A percentile compares a stretch with the other conserved stretches of the same genome.
phyloP scores from a whole-genome alignment of 2,113 vertebrate species.

The Serinus canaria region DNA sequence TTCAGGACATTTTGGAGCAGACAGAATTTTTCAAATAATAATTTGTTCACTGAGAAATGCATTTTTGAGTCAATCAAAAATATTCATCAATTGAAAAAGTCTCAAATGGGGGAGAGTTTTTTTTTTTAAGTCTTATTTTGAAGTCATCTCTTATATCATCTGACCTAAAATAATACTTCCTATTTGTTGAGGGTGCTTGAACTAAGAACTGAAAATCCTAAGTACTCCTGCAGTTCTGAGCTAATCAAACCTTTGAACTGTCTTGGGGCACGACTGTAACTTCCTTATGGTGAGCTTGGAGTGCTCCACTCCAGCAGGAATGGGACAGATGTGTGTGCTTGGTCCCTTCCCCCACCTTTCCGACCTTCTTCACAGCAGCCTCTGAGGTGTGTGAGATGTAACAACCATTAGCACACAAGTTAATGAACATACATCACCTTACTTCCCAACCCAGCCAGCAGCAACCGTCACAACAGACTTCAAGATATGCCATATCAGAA shows the following conservation, averaged over 20 bases:
- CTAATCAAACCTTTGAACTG: not conserved
- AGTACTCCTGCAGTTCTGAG: not conserved
- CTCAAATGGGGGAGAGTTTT: not conserved
- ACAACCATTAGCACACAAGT: not conserved
- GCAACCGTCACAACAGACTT: slow-evolving; percentile 23
- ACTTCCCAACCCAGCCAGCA: not conserved
- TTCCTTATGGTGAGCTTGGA: not conserved
- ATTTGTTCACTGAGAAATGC: not conserved
- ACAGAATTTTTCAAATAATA: not conserved
- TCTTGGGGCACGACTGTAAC: not conserved
- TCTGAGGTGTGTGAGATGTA: not conserved
- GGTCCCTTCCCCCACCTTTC: not conserved
- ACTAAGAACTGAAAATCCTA: not conserved
- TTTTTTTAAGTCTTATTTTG: not conserved
- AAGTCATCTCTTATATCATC: not conserved
- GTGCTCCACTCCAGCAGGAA: not conserved
- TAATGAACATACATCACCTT: not conserved
- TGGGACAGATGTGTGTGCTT: not conserved
- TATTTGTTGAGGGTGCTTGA: not conserved
- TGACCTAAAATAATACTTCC: not conserved
- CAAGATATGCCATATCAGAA: not conserved
- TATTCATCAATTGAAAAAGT: not conserved
- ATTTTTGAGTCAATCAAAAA: not conserved
- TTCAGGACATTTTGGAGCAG: not conserved
- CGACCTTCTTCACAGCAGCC: not conserved